Percentiles rank a stretch among this genome's conserved stretches.
These are phyloP conservation scores for Merops nubicus DNA, from an alignment of 2,113 vertebrate species.

Conservation along the genomic window DNA sequence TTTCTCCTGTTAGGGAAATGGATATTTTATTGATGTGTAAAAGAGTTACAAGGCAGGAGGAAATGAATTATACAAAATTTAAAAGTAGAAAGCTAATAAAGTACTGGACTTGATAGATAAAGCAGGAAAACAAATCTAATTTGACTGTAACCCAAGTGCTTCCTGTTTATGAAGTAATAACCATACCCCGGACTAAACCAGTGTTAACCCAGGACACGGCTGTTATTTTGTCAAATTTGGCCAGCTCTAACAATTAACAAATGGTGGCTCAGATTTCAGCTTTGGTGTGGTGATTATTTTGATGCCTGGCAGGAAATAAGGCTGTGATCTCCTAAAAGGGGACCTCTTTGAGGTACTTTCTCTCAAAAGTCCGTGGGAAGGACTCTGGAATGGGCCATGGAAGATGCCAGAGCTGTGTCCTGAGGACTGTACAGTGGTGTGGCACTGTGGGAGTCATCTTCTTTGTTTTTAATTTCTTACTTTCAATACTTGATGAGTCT, in stretches of 20 bases:
- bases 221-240: constrained; percentile 48
- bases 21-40: constrained; percentile 14
- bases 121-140: constrained; percentile 49
- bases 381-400: neutral
- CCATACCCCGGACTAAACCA: neutral
- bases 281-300: constrained; percentile 30
- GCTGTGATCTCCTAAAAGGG: neutral
- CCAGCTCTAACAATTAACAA: constrained; percentile 42
- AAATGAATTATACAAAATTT: constrained; percentile 20
- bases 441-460: neutral
- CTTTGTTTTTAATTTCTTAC: neutral
- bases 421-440: neutral
- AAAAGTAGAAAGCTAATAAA: constrained; percentile 46
- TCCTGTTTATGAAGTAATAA: constrained; percentile 52
- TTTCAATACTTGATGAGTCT: neutral
- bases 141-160: constrained; percentile 41
- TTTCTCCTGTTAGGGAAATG: neutral
- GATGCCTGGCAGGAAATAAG: constrained; percentile 18
- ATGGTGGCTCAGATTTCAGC: constrained; percentile 25
- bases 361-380: neutral
- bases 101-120: constrained; percentile 18
- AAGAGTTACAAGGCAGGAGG: constrained; percentile 7
- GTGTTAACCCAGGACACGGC: neutral
- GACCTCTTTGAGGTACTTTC: neutral
- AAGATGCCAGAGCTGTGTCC: neutral